Evolutionary conservation across 2,113 vertebrate genomes (phyloP).

Genomic region (Ptyas mucosa): DNA sequence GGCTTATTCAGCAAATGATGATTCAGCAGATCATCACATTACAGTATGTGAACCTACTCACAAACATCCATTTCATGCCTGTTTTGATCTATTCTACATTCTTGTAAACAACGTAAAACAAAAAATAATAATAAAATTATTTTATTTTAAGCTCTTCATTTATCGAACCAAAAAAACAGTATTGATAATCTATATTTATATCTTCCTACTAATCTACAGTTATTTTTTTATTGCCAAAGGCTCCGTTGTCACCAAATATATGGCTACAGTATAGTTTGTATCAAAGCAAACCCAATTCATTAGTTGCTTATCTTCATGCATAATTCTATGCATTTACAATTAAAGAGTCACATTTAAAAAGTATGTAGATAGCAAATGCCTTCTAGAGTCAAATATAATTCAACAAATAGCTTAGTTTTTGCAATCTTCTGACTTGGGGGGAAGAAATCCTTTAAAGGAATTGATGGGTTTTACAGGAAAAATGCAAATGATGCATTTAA

Average conservation of each 20-base stretch:
- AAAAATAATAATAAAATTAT: neutral
- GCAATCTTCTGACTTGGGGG: neutral
- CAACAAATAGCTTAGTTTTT: neutral
- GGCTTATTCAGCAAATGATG: neutral
- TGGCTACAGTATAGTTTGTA: neutral
- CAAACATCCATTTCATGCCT: neutral
- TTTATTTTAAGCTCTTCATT: neutral
- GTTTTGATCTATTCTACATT: neutral
- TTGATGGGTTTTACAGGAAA: neutral
- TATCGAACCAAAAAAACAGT: neutral
- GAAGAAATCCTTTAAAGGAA: neutral
- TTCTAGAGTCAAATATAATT: neutral
- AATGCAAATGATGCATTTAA: neutral
- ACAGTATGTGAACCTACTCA: neutral
- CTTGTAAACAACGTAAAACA: neutral
- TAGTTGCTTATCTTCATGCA: neutral
- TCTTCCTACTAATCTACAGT: neutral
- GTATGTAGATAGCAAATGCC: neutral
- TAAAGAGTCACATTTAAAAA: neutral
- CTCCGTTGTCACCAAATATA: neutral
- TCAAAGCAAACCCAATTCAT: neutral
- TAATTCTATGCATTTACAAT: neutral
- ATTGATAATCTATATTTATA: neutral
- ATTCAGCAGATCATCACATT: neutral
- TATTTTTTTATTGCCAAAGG: neutral